Percentiles rank a stretch among this genome's conserved stretches.
Evolutionary conservation across 2,888 invertebrate species (phyloP).

Genomic region (Trisateles emortualis): DNA sequence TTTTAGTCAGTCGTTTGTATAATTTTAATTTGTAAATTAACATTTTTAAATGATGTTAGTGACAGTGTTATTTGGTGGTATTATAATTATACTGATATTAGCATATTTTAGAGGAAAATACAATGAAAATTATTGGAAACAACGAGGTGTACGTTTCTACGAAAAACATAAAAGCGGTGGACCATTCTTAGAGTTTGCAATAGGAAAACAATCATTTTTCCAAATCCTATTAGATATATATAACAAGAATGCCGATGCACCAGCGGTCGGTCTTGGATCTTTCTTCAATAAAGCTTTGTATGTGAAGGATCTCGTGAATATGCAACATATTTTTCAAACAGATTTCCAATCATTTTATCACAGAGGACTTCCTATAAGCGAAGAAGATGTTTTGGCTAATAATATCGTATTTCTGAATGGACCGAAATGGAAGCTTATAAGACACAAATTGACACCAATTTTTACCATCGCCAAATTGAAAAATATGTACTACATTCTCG

Average conservation of each 20-base stretch:
- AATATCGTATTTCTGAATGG: conserved; percentile 44
- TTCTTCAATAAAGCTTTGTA: conserved; percentile 37
- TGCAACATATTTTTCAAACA: conserved; percentile 47
- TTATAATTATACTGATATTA: conserved; percentile 28
- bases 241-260: conserved; percentile 39
- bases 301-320: conserved; percentile 47
- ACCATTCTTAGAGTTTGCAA: conserved; percentile 57
- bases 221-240: conserved; percentile 46
- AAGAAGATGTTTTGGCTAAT: not conserved
- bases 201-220: conserved; percentile 53
- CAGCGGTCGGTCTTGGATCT: conserved; percentile 49
- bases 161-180: conserved; percentile 56
- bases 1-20: too few relatives aligned
- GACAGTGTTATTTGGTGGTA: conserved; percentile 6
- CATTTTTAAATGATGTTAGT: too few relatives aligned
- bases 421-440: conserved; percentile 59
- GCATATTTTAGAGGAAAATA: conserved; percentile 53
- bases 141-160: conserved; percentile 61
- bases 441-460: conserved; percentile 64
- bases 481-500: conserved; percentile 71
- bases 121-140: conserved; percentile 66
- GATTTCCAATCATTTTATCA: conserved; percentile 54
- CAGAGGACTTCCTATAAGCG: conserved; percentile 2
- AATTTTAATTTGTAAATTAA: too few relatives aligned
- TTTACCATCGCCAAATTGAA: conserved; percentile 66